Base-by-base conservation (phyloP, 2,888 invertebrate species). In the Taenaris catops region DNA sequence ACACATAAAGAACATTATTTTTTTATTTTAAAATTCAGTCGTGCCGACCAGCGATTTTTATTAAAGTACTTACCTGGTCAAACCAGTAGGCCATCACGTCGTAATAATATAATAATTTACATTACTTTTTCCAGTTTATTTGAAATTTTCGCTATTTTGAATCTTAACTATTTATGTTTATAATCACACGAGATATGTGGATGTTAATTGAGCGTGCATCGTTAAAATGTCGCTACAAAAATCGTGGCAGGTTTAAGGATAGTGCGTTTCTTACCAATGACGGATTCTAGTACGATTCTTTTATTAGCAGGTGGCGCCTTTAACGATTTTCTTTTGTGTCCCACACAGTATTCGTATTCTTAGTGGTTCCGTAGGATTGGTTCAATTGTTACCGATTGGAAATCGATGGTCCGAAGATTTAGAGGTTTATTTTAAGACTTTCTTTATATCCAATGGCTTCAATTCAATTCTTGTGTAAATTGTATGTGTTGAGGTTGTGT, bases 221-320 rank as follows among this genome's bases (percentile, higher is more conserved):
- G 14, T 14, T 14, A 4, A 14, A 14, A 14, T 14, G 4, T 3
- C 2, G 2, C 14, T 3, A 14, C 4, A 4, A 5, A 29, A 38
- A 34, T 5, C 26, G 29, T 28, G 4, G 23, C 35, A 23, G 31
- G 33, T 36, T 33, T 9, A 7, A n/a, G 10, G 17, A 23, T 26
- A 29, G 31, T 38, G 38, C 24, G 38, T 34, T 8, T 4, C 21
- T 2, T 0, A 8, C 58, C 67, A 69, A 63, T 68, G 72, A 76
- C 70, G 74, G 65, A 67, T 31, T 16, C 16, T 19, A 9, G 31
- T 23, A 23, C 21, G 62, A 70, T 76, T 68, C 73, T 75, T 76
- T 75, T 75, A 76, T 76, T 69, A 65, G 64, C 49, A 61, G 61
- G 59, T 60, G 61, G 58, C 55, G 54, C 56, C 55, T 51, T 55